Evolutionary conservation across 2,113 vertebrate genomes (phyloP).

Genomic region (Spea multiplicata): DNA sequence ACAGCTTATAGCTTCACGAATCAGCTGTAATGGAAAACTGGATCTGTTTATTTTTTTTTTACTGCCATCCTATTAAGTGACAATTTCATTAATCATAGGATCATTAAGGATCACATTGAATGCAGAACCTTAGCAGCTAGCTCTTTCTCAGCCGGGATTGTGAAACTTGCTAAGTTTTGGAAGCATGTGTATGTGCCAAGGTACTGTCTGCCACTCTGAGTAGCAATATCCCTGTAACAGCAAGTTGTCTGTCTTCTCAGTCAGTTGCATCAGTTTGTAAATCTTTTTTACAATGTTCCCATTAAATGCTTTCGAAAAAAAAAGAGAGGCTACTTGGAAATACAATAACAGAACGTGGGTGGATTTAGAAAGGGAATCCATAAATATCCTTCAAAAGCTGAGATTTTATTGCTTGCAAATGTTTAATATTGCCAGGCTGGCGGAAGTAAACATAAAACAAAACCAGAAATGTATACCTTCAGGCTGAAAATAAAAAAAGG

Average conservation of each 20-base stretch:
- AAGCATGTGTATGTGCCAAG: neutral
- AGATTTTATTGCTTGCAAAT: slow-evolving; percentile 26
- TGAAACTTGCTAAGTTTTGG: neutral
- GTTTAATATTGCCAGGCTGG: slow-evolving; percentile 19
- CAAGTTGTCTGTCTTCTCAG: neutral
- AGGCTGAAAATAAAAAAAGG: slow-evolving; percentile 12
- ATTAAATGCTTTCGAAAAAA: slow-evolving; percentile 21
- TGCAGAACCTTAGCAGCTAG: neutral
- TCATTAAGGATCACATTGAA: neutral
- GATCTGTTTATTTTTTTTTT: no score
- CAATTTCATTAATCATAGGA: no score
- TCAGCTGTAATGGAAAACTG: no score
- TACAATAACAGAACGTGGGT: slow-evolving; percentile 26
- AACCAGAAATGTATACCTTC: slow-evolving; percentile 12
- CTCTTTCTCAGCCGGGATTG: neutral
- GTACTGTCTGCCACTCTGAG: neutral
- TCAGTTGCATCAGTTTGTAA: slow-evolving; percentile 31
- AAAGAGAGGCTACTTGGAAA: slow-evolving; percentile 34
- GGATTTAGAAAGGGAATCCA: slow-evolving; percentile 30
- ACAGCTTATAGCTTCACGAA: no score
- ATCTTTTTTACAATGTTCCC: slow-evolving; percentile 24
- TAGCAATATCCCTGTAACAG: neutral
- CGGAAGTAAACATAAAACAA: slow-evolving; percentile 22
- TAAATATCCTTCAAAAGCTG: slow-evolving; percentile 33
- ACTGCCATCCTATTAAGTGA: no score